Percentiles rank a stretch among this genome's conserved stretches.
These are phyloP conservation scores for Bubo bubo DNA, from an alignment of 2,113 vertebrate species.

Conservation along the genomic window DNA sequence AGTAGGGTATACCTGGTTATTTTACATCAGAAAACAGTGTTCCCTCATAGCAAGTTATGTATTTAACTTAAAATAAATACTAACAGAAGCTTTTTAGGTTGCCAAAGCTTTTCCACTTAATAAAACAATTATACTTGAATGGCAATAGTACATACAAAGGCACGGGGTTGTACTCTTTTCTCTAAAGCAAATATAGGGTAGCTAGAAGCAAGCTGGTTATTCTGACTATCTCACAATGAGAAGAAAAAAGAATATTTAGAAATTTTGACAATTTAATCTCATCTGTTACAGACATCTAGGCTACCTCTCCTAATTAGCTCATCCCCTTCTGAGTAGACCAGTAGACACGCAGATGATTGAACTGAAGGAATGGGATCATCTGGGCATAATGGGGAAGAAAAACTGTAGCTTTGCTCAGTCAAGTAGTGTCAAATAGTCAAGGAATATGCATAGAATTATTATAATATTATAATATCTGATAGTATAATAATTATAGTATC, in stretches of 20 bases:
- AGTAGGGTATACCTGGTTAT: background rate
- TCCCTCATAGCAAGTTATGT: background rate
- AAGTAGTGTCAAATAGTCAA: background rate
- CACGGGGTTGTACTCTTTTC: background rate
- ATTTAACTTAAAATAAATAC: background rate
- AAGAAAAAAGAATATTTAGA: background rate
- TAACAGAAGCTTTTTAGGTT: background rate
- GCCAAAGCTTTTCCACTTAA: background rate
- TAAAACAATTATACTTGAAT: background rate
- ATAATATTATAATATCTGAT: background rate
- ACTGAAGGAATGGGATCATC: background rate
- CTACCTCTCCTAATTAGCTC: background rate
- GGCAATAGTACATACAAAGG: background rate
- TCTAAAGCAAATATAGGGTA: background rate
- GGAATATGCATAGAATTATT: background rate
- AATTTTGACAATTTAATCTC: background rate
- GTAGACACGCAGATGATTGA: background rate
- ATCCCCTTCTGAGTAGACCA: background rate
- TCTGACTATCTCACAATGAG: background rate
- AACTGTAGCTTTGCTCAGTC: background rate
- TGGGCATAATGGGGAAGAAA: background rate
- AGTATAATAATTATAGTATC: background rate
- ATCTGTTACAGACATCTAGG: background rate
- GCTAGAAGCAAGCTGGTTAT: background rate
- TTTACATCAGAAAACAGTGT: background rate